Evolutionary conservation across 2,888 invertebrate genomes (phyloP), one percentile per base, ranked within the genome.

Genomic region (Scaptomyza reducta): DNA sequence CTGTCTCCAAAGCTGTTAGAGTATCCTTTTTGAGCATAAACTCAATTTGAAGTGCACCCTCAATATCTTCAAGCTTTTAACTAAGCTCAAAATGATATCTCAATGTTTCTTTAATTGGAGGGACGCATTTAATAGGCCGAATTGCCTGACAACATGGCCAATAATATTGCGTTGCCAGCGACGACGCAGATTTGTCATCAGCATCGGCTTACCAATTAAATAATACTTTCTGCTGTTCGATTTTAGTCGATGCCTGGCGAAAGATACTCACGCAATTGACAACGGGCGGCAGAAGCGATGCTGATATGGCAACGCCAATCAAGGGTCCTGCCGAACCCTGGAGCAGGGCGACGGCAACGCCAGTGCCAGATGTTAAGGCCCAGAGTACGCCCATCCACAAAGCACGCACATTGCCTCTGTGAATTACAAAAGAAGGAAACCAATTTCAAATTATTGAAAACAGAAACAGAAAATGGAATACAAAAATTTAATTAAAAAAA

Each of bases 301-400:
- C 97, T 16, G 97, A 97, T 89, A 97, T 97, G n/a, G 97, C 97
- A 55, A 97, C 97, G 63, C 97, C 97, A 71, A 97, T 97, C 50
- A 97, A 92, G 0, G 96, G 96, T 0, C 96, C 96, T 41, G 95
- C 95, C 89, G 96, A 96, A 35, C 96, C 97, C 88, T 96, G 96
- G 0, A 97, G 93, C 55, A 97, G 92, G n/a, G 97, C 96, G 18
- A 97, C 93, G 1, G 97, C 97, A 13, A 97, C 97, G 9, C 96
- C 97, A 6, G 95, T 95, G 13, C 95, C 95, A 10, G 95, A 95
- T 27, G 95, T 95, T 57, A 95, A 88, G 6, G 95, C 95, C 95
- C 95, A 95, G 9, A 95, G 91, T 0, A 95, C 94, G 41, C 95
- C 95, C 95, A 95, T 95, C 95, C 95, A 95, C 11, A 95, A 90